Conservation (phyloP, 2,113 vertebrate species). For the Lasiurus borealis region DNA sequence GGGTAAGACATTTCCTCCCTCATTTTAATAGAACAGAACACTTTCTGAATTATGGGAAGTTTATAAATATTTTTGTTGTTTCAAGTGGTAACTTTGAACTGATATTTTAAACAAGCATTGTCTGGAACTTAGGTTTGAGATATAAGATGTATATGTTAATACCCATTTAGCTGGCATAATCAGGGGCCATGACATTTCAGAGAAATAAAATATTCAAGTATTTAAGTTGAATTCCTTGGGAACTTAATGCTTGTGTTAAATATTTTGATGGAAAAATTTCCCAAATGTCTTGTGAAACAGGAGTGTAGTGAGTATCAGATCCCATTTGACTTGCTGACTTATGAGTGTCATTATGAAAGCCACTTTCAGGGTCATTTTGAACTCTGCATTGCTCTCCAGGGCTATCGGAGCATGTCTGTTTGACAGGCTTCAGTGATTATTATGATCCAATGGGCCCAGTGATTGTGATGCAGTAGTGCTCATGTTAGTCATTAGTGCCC, state of each 20-base stretch:
- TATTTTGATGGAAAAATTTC: neutral
- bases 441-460: neutral
- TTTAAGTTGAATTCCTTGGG: neutral
- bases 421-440: neutral
- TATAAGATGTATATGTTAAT: neutral
- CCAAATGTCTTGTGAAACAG: neutral
- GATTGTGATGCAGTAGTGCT: neutral
- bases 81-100: neutral
- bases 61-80: neutral
- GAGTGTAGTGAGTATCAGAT: neutral
- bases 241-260: neutral
- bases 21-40: conserved; percentile 8
- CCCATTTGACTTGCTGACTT: neutral
- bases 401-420: too few relatives aligned
- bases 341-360: neutral
- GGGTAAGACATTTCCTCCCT: neutral
- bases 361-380: neutral
- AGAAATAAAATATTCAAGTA: neutral
- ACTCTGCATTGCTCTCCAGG: neutral
- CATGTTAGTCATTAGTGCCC: neutral
- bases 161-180: neutral
- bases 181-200: neutral
- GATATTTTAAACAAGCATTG: neutral
- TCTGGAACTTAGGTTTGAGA: neutral
- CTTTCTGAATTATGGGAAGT: neutral